Evolutionary conservation across 2,888 invertebrate species (phyloP), one percentile per base, ranked within the genome.

Genomic region (Heterodera filipjevi): DNA sequence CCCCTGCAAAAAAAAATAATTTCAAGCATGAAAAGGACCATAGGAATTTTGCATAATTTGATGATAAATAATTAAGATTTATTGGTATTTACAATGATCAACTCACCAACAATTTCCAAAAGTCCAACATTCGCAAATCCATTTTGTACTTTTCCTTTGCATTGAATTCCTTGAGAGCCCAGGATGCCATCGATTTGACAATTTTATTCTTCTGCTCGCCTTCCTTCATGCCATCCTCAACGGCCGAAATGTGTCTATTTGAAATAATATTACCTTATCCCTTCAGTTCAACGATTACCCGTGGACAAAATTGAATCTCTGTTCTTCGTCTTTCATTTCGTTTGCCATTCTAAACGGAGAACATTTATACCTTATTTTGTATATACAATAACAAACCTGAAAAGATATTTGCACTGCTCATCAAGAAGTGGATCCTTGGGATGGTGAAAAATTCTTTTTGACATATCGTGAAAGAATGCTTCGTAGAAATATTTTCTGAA

Each of bases 1-100:
- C 19, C 81, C 82, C 81, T 85, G 59, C 27, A 59, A 59, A 59
- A 10, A 59, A 59, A 59, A 19, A 59, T n/a, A n/a, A n/a, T n/a
- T n/a, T n/a, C n/a, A n/a, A n/a, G n/a, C n/a, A n/a, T n/a, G n/a
- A n/a, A n/a, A n/a, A n/a, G n/a, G n/a, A n/a, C n/a, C n/a, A n/a
- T n/a, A n/a, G n/a, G n/a, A n/a, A n/a, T n/a, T 53, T n/a, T 66
- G 30, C 46, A 22, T 33, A 33, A 76, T 35, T 33, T 30, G 22
- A 27, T 30, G 44, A 12, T 44, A 44, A 12, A 49, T 49, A 49
- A 49, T 49, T 19, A 49, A 19, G 16, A 49, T 49, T 49, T 49
- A 2, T 10, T 68, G 16, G n/a, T 33, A 75, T 32, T 14, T 27
- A 30, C 68, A 22, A 19, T 19, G 5, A 77, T 19, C 64, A 30